Evolutionary conservation across 2,888 invertebrate genomes (phyloP), one percentile per base, ranked within the genome.

Genomic region (Lumbricus terrestris): DNA sequence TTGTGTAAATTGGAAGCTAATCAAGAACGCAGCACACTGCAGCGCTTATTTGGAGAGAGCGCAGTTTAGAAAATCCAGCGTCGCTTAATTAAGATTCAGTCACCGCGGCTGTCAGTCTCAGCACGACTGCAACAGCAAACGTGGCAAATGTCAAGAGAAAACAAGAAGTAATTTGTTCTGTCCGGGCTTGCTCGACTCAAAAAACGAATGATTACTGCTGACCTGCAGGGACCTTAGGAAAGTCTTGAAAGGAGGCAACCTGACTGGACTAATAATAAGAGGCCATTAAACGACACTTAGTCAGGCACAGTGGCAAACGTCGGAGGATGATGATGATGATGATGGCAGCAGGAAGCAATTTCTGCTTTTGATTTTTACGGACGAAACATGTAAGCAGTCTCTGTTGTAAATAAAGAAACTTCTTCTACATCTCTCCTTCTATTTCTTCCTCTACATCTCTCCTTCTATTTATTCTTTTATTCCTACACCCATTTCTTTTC

Each of bases 151-250:
- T 29, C 69, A 69, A n/a, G 69, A 69, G 69, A 69, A 69, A 69
- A 69, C 69, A 69, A 69, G 69, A 69, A 69, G n/a, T 69, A 69
- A 69, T 69, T 69, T 69, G 69, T 69, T 69, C n/a, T n/a, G 69
- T 69, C 69, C 13, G 69, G 69, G 69, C n/a, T n/a, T 69, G 69
- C n/a, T 69, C 69, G n/a, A n/a, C 69, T n/a, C 69, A 69, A 13
- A 29, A 13, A 69, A 69, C 29, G 69, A 69, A 69, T 69, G 69
- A 69, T 69, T 69, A n/a, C 29, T n/a, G 16, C 29, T n/a, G 69
- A n/a, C 69, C 69, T 69, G n/a, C 69, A 69, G 69, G 69, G 69
- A 69, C 69, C 69, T 69, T 69, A n/a, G 69, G n/a, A n/a, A 69
- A 69, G 69, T n/a, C 69, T 69, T n/a, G 13, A n/a, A 69, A 69